Conservation (phyloP, 2,113 vertebrate species). For the Tetraodon nigroviridis region DNA sequence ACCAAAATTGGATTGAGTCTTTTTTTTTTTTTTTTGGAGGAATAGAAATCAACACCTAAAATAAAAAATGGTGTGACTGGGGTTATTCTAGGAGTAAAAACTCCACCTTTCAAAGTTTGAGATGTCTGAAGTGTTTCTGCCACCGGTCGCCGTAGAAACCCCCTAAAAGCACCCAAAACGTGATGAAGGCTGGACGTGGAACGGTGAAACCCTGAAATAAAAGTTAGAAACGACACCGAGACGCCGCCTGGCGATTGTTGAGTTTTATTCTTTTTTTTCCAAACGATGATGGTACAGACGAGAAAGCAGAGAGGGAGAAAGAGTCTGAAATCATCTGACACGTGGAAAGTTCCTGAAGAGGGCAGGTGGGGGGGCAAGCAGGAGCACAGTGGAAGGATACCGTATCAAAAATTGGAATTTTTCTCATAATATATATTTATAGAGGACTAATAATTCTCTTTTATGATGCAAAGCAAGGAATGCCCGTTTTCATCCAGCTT, state of each 20-base stretch:
- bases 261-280: constrained; percentile 54
- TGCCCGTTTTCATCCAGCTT: constrained; percentile 58
- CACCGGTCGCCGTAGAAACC: too few species aligned
- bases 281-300: constrained; percentile 60
- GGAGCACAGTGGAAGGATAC: constrained; percentile 75
- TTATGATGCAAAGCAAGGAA: constrained; percentile 73
- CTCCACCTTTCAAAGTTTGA: too few species aligned
- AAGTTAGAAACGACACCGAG: neutral
- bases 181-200: too few species aligned
- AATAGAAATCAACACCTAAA: too few species aligned
- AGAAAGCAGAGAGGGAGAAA: constrained; percentile 46
- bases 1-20: too few species aligned
- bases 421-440: constrained; percentile 66
- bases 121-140: too few species aligned
- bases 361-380: constrained; percentile 46
- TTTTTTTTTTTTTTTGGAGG: too few species aligned
- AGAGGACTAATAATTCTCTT: constrained; percentile 73
- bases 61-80: too few species aligned
- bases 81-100: neutral
- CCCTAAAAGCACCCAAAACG: too few species aligned
- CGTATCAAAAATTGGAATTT: constrained; percentile 72
- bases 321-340: constrained; percentile 34
- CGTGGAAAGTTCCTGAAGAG: constrained; percentile 27
- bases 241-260: constrained; percentile 41
- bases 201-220: neutral